Evolutionary conservation across 2,888 invertebrate genomes (phyloP).

Genomic region (Drosophila villosipedis): DNA sequence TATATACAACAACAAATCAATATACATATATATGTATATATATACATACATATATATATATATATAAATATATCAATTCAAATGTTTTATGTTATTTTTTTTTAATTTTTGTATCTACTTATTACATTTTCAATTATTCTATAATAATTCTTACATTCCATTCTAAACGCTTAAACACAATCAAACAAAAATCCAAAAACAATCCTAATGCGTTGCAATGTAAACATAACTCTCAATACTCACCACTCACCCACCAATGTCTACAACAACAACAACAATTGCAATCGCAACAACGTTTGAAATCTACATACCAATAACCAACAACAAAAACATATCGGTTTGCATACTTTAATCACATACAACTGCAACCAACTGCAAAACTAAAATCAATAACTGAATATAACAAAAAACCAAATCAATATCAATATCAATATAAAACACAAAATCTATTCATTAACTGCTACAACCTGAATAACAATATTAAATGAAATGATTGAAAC

Average conservation of each 20-base stretch:
- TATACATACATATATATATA: conserved; percentile 12
- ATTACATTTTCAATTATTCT: conserved; percentile 65
- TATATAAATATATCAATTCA: conserved; percentile 30
- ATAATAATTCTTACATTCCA: conserved; percentile 74
- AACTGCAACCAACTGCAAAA: conserved; percentile 24
- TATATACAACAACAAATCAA: background rate
- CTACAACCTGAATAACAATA: conserved; percentile 8
- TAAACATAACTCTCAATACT: conserved; percentile 66
- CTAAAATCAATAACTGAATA: conserved; percentile 5
- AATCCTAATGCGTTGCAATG: conserved; percentile 71
- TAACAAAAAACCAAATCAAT: conserved; percentile 15
- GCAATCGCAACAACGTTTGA: conserved; percentile 36
- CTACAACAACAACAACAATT: conserved; percentile 33
- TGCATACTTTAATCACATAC: conserved; percentile 28
- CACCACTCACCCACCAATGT: conserved; percentile 67
- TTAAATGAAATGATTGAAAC: conserved; percentile 26
- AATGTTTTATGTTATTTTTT: conserved; percentile 30
- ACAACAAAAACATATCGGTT: conserved; percentile 27
- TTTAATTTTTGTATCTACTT: conserved; percentile 35
- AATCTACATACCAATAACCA: conserved; percentile 35
- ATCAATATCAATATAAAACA: conserved; percentile 8
- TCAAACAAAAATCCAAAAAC: conserved; percentile 44
- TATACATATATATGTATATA: conserved; percentile 1
- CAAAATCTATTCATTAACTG: conserved; percentile 17
- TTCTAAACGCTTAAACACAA: conserved; percentile 63